These are phyloP conservation scores for Platalea minor DNA, from an alignment of 2,797 vertebrate species.

Conservation along the genomic window DNA sequence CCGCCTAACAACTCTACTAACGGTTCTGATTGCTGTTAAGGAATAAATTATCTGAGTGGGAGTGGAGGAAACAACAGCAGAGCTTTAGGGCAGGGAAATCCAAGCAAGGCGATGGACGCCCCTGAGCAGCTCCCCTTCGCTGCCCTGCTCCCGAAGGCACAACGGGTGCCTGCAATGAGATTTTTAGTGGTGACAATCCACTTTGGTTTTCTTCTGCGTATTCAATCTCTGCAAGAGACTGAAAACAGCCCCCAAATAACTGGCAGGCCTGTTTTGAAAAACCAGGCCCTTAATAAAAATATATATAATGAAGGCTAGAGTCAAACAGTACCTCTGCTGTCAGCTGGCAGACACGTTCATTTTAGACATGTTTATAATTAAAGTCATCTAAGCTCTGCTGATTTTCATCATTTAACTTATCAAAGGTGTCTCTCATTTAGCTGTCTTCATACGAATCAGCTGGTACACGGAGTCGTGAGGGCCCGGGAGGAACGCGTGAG, in stretches of 20 bases:
- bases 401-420: not conserved
- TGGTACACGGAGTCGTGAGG: not conserved
- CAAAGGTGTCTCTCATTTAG: not conserved
- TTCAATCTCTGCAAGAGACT: not conserved
- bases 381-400: not conserved
- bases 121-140: not conserved
- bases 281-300: not conserved
- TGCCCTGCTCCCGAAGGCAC: not conserved
- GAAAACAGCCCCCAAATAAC: not conserved
- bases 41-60: fast-evolving
- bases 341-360: not conserved
- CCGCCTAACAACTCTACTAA: fast-evolving
- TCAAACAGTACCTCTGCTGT: not conserved
- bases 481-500: not conserved
- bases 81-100: not conserved
- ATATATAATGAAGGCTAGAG: not conserved
- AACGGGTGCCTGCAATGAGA: not conserved
- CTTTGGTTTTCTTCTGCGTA: fast-evolving
- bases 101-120: not conserved
- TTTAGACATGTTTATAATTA: not conserved
- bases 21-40: fast-evolving
- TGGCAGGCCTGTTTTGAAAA: not conserved
- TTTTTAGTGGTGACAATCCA: not conserved
- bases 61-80: not conserved
- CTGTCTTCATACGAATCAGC: not conserved